These are phyloP conservation scores for Leptopterna dolabrata DNA, from an alignment of 2,888 invertebrate species.

Conservation along the genomic window DNA sequence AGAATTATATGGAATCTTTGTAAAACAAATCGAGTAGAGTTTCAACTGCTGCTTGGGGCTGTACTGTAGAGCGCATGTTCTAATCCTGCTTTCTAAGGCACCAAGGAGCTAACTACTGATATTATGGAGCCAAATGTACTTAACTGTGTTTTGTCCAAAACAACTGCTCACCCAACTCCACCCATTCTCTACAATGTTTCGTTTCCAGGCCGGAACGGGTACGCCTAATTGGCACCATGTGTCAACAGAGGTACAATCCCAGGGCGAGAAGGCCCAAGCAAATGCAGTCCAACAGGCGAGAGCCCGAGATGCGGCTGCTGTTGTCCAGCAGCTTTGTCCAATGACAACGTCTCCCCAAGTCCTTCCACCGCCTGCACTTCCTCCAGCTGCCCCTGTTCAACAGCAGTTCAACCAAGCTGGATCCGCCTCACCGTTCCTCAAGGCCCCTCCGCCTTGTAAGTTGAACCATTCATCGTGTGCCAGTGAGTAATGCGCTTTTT, in stretches of 20 bases:
- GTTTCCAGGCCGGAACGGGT: conserved; percentile 12
- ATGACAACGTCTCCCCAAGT: conserved; percentile 20
- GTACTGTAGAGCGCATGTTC: no score
- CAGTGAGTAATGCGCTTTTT: conserved; percentile 55
- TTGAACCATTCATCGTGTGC: conserved; percentile 48
- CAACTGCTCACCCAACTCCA: no score
- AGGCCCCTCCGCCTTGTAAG: conserved; percentile 60
- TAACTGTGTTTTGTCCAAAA: neutral
- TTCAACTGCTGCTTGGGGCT: no score
- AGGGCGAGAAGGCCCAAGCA: neutral
- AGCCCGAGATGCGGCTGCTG: neutral
- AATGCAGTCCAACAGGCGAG: neutral
- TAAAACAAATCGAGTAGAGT: no score
- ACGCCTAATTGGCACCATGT: conserved; percentile 40
- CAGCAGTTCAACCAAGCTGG: conserved; percentile 45
- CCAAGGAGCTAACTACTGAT: no score
- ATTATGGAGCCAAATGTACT: no score
- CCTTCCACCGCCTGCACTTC: conserved; percentile 51
- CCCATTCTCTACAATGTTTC: neutral
- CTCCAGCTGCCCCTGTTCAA: conserved; percentile 36
- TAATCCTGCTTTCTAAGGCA: no score
- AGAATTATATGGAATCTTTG: no score
- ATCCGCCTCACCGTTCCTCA: conserved; percentile 56
- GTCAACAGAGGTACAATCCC: neutral
- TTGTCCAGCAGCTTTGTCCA: neutral